These are phyloP conservation scores for Anguilla rostrata DNA, from an alignment of 2,113 vertebrate genomes.

Conservation along the genomic window DNA sequence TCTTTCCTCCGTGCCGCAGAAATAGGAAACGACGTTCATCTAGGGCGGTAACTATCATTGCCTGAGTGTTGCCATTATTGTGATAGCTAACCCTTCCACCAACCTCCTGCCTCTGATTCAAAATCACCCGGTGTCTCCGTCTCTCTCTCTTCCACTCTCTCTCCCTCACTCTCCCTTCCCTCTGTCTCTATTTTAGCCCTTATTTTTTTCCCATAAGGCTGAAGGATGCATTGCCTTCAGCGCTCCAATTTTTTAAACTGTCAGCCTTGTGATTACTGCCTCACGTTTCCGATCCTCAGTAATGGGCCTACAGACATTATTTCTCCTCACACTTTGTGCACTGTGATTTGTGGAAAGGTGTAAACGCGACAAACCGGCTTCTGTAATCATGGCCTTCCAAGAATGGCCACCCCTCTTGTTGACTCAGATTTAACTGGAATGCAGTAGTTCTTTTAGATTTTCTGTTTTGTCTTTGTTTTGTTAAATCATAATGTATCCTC, in stretches of 20 bases:
- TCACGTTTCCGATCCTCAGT: not conserved
- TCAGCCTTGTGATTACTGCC: not conserved
- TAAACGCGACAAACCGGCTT: not conserved
- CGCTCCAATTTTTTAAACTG: constrained; percentile 16
- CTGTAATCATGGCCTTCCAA: constrained; percentile 47
- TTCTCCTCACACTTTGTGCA: not conserved
- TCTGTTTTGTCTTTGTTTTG: constrained; percentile 40
- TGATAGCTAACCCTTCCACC: not conserved
- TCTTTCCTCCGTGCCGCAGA: constrained; percentile 50
- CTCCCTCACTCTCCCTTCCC: constrained; percentile 36
- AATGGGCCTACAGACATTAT: not conserved
- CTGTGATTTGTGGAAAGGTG: not conserved
- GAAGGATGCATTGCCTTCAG: not conserved
- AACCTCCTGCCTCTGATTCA: constrained; percentile 12
- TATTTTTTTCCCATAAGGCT: not conserved
- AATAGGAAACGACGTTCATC: constrained; percentile 9
- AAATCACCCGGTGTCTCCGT: constrained; percentile 1
- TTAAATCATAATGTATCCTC: constrained; percentile 41
- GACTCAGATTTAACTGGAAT: constrained; percentile 7
- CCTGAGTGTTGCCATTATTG: constrained; percentile 8
- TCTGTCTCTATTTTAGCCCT: constrained; percentile 23
- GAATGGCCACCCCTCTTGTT: constrained; percentile 38
- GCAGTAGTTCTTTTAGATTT: not conserved
- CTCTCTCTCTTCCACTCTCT: constrained; percentile 14
- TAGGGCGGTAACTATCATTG: not conserved